Evolutionary conservation across 2,797 vertebrate genomes (phyloP), one percentile per base, ranked within the genome.

Genomic region (Clamator glandarius): DNA sequence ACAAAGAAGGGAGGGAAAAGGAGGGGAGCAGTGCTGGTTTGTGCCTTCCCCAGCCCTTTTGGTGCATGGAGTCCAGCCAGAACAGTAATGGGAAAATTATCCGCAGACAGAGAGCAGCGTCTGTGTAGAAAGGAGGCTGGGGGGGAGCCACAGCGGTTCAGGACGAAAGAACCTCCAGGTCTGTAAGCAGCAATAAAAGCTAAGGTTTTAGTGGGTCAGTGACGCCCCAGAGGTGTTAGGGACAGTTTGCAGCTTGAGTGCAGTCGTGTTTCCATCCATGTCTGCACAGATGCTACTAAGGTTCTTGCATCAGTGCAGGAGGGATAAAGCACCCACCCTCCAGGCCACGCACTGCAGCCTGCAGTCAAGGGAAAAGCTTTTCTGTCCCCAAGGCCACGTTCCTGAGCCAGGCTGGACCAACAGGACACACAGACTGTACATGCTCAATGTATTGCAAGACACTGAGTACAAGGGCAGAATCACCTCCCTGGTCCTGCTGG

Each of bases 81-180:
- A 75, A 75, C 78, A 73, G 87, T 96, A 95, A 96, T 89, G 87
- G 88, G 81, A 94, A 96, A 96, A 97, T 95, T 95, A 95, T 94
- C 93, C 66, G 15, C 82, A 41, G 89, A 46, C 6, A 0, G 76
- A 31, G 92, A 41, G 83, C 72, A 84, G 31, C 0, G 39, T 61
- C 93, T 79, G 93, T n/a, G 58, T 1, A 12, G 6, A 83, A 63
- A 50, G 75, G 35, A 90, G 19, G 54, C 75, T 9, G 67, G 36
- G 23, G 51, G 51, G 48, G 28, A 74, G 64, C 46, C 2, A 4
- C 74, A 55, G 63, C 0, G 0, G 31, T 11, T 51, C 62, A 6
- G 20, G 3, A 36, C 62, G 17, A 64, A 24, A 55, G 62, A 3
- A 79, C 19, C 55, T 52, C 66, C 85, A 26, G 62, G 44, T 46